These are phyloP conservation scores for Macquaria australasica DNA, from an alignment of 2,113 vertebrate genomes.

Conservation along the genomic window DNA sequence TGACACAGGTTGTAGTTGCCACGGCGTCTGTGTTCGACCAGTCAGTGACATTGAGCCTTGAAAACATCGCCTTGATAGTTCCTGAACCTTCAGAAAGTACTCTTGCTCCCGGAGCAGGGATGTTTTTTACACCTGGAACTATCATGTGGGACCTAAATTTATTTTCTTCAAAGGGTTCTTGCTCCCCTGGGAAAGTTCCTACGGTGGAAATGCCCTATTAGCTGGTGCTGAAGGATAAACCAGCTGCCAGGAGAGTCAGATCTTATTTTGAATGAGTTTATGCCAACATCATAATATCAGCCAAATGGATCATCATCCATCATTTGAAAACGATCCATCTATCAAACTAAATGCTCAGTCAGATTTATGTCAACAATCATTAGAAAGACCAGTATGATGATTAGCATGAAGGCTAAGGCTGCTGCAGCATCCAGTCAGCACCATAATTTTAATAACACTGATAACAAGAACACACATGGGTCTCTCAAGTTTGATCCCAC, in stretches of 20 bases:
- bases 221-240: not conserved
- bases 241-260: not conserved
- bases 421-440: conserved; percentile 18
- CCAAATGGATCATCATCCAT: not conserved
- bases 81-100: not conserved
- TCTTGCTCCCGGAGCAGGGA: not conserved
- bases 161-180: not conserved
- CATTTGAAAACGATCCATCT: not conserved
- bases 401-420: not conserved
- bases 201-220: not conserved
- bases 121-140: not conserved
- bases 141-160: not conserved
- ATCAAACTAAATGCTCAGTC: conserved; percentile 14
- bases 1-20: not conserved
- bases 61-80: not conserved
- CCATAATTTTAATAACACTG: not conserved
- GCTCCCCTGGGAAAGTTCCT: not conserved
- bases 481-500: conserved; percentile 14
- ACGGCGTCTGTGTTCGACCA: not conserved
- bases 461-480: not conserved
- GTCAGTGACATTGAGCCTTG: not conserved
- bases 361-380: conserved; percentile 2
- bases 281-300: not conserved
- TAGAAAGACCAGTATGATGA: not conserved
- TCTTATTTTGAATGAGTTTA: not conserved